Evolutionary conservation across 2,888 invertebrate genomes (phyloP), one percentile per base, ranked within the genome.

Genomic region (Rutpela maculata): DNA sequence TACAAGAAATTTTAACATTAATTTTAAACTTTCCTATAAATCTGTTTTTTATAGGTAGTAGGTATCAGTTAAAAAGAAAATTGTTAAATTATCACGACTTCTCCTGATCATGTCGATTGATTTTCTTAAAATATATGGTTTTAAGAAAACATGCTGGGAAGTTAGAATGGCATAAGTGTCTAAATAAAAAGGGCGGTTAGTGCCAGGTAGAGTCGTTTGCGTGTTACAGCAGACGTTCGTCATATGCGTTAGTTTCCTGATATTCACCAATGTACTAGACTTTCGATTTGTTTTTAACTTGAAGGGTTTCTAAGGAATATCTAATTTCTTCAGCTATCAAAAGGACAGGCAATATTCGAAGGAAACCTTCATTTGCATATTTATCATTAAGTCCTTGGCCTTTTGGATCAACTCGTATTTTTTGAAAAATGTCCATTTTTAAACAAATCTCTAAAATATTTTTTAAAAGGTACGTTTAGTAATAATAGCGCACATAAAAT

Each of bases 131-230:
- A 50, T 43, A 17, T 50, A n/a, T n/a, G 50, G 43, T 15, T 15
- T n/a, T 50, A 50, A 50, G 50, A 50, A 50, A 50, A 50, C n/a
- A 50, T 12, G 15, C n/a, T 50, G 1, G 50, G 6, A n/a, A 50
- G 50, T 50, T 50, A 50, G 50, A 19, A 15, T 65, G 38, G 38
- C 17, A 67, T 35, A 57, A 59, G 59, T 38, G 18, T 59, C 59
- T 38, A 19, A 50, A 55, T 15, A 55, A 63, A 31, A 59, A 72
- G 71, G 70, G 71, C 31, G 71, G 55, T 63, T 63, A 72, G 71
- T 72, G 18, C 71, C 71, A 72, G 71, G 71, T 31, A 19, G 71
- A 72, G 71, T 72, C 71, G 22, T 72, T 72, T 38, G 62, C 71
- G 71, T 72, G 71, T 22, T 43, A 3, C 31, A n/a, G 17, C 55